Conservation (phyloP, 2,797 vertebrate species). For the Capromys pilorides region DNA sequence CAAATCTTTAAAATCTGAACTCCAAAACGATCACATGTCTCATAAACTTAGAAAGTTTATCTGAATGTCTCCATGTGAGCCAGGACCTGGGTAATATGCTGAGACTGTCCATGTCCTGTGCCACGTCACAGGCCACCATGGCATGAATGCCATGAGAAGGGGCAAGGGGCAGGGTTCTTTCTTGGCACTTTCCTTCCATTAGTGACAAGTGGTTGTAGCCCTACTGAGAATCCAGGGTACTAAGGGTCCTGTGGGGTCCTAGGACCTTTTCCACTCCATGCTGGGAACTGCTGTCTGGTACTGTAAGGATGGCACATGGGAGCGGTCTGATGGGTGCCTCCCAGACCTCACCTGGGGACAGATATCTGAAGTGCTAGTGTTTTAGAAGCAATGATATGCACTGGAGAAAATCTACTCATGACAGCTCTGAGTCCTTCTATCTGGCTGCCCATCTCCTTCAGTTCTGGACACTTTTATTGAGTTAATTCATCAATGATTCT, state of each 20-base stretch:
- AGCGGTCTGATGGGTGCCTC: not conserved
- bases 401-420: not conserved
- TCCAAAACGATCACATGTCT: not conserved
- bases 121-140: not conserved
- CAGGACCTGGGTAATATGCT: not conserved
- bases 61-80: not conserved
- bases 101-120: too few relatives aligned
- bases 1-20: not conserved
- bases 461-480: not conserved
- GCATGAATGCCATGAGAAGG: not conserved
- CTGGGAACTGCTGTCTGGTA: not conserved
- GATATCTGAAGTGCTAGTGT: not conserved
- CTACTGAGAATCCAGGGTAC: not conserved
- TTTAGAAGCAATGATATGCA: not conserved
- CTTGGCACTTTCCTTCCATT: not conserved
- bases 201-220: not conserved
- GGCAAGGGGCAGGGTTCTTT: not conserved
- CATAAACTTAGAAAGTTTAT: not conserved
- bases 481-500: not conserved
- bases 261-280: not conserved
- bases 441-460: not conserved
- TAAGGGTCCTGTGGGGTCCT: not conserved
- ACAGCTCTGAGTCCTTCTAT: not conserved
- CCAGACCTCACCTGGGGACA: not conserved
- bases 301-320: not conserved